Conservation (phyloP, 2,888 invertebrate species). For the Nemotelus nigrinus region DNA sequence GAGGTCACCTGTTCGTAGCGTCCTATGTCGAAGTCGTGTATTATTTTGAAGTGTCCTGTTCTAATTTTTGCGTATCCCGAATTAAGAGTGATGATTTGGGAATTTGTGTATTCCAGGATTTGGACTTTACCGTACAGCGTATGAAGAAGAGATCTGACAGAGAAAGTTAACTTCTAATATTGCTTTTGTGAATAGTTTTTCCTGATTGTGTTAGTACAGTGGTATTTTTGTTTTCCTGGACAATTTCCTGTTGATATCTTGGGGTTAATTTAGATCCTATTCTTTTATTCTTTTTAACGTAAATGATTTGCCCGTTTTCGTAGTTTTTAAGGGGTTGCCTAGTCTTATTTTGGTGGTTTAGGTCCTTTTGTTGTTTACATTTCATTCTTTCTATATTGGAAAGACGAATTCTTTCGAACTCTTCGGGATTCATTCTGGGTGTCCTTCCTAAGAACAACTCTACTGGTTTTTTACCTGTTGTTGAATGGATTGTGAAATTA, state of each 20-base stretch:
- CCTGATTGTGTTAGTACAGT: conserved; percentile 41
- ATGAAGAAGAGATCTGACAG: background rate
- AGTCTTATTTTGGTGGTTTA: conserved; percentile 49
- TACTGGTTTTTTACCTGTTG: conserved; percentile 49
- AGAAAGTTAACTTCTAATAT: conserved; percentile 40
- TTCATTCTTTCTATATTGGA: conserved; percentile 47
- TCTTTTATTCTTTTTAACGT: no score
- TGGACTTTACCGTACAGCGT: background rate
- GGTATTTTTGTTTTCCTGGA: no score
- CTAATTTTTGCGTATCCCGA: conserved; percentile 20
- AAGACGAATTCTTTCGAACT: background rate
- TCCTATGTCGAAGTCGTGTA: conserved; percentile 28
- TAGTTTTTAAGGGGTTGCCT: conserved; percentile 47
- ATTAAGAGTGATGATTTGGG: conserved; percentile 17
- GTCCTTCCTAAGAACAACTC: conserved; percentile 49
- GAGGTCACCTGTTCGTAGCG: conserved; percentile 23
- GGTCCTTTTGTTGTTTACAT: conserved; percentile 46
- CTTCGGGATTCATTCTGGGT: conserved; percentile 15
- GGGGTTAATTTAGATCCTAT: no score
- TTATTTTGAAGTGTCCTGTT: conserved; percentile 20
- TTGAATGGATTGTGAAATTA: conserved; percentile 46
- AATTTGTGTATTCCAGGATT: background rate
- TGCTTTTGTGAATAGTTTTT: conserved; percentile 45
- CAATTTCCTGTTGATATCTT: no score
- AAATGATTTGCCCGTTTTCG: background rate